Conservation (phyloP, 2,113 vertebrate species). For the Channa argus region DNA sequence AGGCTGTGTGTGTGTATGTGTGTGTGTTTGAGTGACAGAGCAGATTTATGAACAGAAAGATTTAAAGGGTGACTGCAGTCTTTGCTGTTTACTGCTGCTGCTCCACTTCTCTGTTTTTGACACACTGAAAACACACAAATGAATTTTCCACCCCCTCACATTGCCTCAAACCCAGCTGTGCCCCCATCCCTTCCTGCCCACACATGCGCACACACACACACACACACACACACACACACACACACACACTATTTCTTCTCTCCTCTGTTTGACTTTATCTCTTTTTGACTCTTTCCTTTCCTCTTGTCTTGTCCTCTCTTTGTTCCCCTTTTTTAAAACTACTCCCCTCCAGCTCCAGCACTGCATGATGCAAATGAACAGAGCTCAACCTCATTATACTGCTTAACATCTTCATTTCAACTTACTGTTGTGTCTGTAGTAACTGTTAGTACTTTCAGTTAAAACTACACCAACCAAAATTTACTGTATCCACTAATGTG, state of each 20-base stretch:
- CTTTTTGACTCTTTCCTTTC: constrained; percentile 11
- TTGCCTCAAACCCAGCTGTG: constrained; percentile 76
- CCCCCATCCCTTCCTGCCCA: constrained; percentile 58
- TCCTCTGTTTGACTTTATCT: constrained; percentile 16
- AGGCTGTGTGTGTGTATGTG: constrained; percentile 22
- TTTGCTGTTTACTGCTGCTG: constrained; percentile 37
- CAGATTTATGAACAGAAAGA: constrained; percentile 61
- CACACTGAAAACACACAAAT: constrained; percentile 62
- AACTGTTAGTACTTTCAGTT: constrained; percentile 1
- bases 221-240: constrained; percentile 15
- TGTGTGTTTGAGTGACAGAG: constrained; percentile 39
- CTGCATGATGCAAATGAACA: background rate
- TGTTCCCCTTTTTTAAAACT: constrained; percentile 10
- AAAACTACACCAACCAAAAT: background rate
- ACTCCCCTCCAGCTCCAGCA: background rate
- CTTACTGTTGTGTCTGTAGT: background rate
- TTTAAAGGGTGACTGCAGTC: constrained; percentile 27
- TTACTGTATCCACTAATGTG: constrained; percentile 5
- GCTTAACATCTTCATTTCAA: constrained; percentile 8
- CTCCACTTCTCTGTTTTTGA: constrained; percentile 50
- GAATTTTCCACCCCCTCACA: constrained; percentile 71
- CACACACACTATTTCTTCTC: background rate
- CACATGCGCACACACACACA: constrained; percentile 45
- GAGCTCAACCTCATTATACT: background rate
- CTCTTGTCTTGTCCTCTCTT: background rate